Conservation (phyloP, 2,113 vertebrate genomes). For the Elgaria multicarinata region DNA sequence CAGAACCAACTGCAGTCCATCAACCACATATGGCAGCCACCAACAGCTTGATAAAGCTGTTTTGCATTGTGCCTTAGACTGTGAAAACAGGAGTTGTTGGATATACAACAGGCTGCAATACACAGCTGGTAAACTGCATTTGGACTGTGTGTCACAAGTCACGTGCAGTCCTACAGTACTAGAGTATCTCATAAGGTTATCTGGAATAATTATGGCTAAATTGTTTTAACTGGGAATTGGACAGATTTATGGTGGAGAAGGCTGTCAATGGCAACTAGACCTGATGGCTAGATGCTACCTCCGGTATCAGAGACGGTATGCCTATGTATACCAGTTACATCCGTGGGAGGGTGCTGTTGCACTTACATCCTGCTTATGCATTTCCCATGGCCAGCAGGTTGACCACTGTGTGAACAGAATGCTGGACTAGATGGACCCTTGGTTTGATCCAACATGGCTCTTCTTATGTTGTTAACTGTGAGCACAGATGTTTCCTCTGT, state of each 20-base stretch:
- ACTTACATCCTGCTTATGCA: too few species aligned
- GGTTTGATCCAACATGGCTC: too few species aligned
- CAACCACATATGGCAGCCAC: neutral
- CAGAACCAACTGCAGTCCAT: neutral
- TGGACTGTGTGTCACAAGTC: neutral
- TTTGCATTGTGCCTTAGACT: neutral
- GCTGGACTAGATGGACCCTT: too few species aligned
- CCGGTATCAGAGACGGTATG: too few species aligned
- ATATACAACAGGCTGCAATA: neutral
- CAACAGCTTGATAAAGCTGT: neutral
- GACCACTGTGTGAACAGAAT: too few species aligned
- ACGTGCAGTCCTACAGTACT: neutral
- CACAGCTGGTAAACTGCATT: neutral
- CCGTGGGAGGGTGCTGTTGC: too few species aligned
- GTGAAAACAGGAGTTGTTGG: neutral
- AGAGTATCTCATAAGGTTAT: neutral
- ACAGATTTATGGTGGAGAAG: too few species aligned
- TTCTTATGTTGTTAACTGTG: neutral
- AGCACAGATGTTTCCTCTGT: neutral
- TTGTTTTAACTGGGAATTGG: too few species aligned
- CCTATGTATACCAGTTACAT: too few species aligned
- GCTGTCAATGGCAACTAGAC: too few species aligned
- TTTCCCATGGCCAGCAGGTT: too few species aligned
- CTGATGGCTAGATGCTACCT: too few species aligned
- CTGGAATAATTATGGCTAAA: neutral